Evolutionary conservation across 2,888 invertebrate species (phyloP), one percentile per base, ranked within the genome.

Genomic region (Spodoptera littoralis): DNA sequence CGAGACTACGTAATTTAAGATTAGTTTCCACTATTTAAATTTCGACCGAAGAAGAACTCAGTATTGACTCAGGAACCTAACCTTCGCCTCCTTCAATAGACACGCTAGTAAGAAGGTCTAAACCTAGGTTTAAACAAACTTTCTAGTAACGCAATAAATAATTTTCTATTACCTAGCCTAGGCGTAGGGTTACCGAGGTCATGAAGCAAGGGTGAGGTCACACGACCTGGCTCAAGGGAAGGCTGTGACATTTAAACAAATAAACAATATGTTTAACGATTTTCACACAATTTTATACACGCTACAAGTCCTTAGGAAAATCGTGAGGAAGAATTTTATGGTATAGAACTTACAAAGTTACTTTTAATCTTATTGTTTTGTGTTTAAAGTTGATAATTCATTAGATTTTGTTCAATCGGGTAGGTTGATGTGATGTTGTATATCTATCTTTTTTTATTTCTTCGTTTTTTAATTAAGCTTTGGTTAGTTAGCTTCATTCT

Each of bases 201-300:
- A 13, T 43, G 11, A 5, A 36, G 49, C 65, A 65, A 75, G 70
- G 75, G 64, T 65, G 57, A 44, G 30, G 11, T 6, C 24, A 27
- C 50, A 56, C 65, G 73, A 73, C 74, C 70, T 43, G 12, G 9
- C 41, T 24, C 76, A 77, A 78, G 79, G 77, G 60, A 77, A 82
- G 79, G 78, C 60, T 76, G 53, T 72, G 77, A 57, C 76, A 79
- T 80, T 77, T 71, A 36, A 66, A 64, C 36, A 51, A 72, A 61
- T 48, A 62, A 54, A 46, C 13, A 1, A 50, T 22, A 50, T 48
- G n/a, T 56, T 71, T 56, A 44, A 43, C 13, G 52, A 72, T 58
- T 67, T 72, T 46, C 45, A 67, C 54, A 54, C 58, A 44, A 62
- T 55, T 67, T 54, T 62, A 48, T 48, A 60, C 41, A 60, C 4